Percentiles rank a stretch among this genome's conserved stretches.
Conservation (phyloP, 2,797 vertebrate genomes). For the Vultur gryphus region DNA sequence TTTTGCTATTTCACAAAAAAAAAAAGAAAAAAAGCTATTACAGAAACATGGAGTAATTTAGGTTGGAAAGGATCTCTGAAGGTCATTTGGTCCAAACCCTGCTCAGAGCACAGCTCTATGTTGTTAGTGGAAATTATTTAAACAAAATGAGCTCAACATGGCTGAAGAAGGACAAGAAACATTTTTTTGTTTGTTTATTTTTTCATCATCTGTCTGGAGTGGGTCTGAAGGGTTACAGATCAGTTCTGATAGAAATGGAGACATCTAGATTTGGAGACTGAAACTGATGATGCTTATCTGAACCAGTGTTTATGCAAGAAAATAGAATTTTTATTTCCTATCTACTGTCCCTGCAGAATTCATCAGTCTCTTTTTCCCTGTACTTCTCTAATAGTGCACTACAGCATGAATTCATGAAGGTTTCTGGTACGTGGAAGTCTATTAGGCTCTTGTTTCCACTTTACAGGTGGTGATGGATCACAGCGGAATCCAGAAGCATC, state of each 20-base stretch:
- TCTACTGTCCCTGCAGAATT: neutral
- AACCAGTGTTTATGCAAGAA: neutral
- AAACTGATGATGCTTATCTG: neutral
- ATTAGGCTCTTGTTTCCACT: neutral
- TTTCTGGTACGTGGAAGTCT: neutral
- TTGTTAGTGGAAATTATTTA: neutral
- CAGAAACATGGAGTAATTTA: neutral
- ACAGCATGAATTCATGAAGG: neutral
- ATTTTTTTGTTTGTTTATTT: too few species aligned
- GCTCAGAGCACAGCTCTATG: neutral
- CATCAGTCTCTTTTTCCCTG: neutral
- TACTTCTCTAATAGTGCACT: neutral
- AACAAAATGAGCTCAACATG: neutral
- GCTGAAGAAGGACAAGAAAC: neutral
- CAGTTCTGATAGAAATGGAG: neutral
- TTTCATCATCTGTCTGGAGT: neutral
- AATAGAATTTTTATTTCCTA: neutral
- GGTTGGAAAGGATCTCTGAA: neutral
- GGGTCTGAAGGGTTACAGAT: neutral
- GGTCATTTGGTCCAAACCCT: neutral
- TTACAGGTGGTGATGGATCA: neutral
- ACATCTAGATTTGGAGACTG: neutral
- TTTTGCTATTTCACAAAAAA: neutral
- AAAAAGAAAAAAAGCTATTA: accelerated
- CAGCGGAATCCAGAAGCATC: neutral